Base-by-base conservation (phyloP, 64 coral and sea anemone genomes). In the Astreopora myriophthalma region DNA sequence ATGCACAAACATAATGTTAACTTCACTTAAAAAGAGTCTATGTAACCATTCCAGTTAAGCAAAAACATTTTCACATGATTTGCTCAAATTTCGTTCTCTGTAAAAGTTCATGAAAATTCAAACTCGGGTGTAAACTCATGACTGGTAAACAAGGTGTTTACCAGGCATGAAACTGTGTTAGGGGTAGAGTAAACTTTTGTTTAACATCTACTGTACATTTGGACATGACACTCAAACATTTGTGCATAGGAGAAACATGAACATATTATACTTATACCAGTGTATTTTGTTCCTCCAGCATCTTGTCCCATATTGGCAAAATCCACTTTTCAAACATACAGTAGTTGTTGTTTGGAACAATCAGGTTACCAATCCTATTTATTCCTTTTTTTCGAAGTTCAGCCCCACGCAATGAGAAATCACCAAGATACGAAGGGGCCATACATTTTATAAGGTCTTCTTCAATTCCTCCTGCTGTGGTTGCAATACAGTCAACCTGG, bases 381-480 rank as follows among this genome's bases (percentile, higher is more conserved):
- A 95, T 92, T 40, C 94, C 94, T 23, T 84, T 93, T 62, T 93
- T 89, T 10, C 97, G 85, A 23, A 96, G 52, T 33, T 71, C 87
- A 31, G 90, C 52, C 35, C 94, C 94, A 28, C 80, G 57, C 12
- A 99, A 88, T 51, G 64, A 31, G 48, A 99, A 99, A 30, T 99
- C 97, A 42, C 97, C 97, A 86, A 99, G 65, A 80, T 96, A 99
- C 66, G 97, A 91, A 8, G 94, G 90, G 37, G 94, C 97, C 79
- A 99, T 89, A 49, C 94, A 96, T 85, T 99, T 99, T 37, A 99
- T 99, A 9, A 99, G 69, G 52, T 99, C 97, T 44, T 99, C 97
- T 89, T 99, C 97, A 73, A 99, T 95, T 48, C 90, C 97, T 84
- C 97, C 97, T 33, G 93, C 91, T 76, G 97, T 95, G 27, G 94